Percentiles rank a stretch among this genome's conserved stretches.
These are phyloP conservation scores for Prorops nasuta DNA, from an alignment of 1,140 invertebrate species.

Conservation along the genomic window DNA sequence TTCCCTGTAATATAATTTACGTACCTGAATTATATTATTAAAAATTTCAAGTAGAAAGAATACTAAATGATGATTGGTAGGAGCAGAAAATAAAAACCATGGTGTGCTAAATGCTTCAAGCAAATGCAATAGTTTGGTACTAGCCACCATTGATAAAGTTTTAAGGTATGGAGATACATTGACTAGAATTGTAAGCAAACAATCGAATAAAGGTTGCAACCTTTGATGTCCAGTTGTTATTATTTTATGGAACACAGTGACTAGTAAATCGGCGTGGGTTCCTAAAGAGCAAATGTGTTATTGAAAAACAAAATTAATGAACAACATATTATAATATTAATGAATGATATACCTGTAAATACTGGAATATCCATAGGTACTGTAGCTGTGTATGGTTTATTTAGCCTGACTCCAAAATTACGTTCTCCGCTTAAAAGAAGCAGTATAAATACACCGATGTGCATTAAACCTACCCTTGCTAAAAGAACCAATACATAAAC, in stretches of 20 bases:
- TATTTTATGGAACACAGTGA: conserved; percentile 99
- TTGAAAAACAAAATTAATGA: conserved; percentile 6
- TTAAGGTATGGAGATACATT: conserved; percentile 99
- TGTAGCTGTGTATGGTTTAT: conserved; percentile 96
- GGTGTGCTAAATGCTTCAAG: conserved; percentile 98
- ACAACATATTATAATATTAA: conserved; percentile 1
- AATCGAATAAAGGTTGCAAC: conserved; percentile 97
- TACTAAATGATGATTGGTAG: conserved; percentile 96
- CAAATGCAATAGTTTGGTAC: conserved; percentile 95
- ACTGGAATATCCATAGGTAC: conserved; percentile 99
- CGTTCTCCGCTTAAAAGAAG: conserved; percentile 94
- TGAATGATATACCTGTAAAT: conserved; percentile 72
- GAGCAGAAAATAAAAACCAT: conserved; percentile 96
- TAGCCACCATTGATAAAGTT: conserved; percentile 97
- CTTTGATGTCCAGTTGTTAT: conserved; percentile 98
- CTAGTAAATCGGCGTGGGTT: conserved; percentile 97
- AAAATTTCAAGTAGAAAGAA: conserved; percentile 99
- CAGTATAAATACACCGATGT: conserved; percentile 99
- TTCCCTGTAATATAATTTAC: conserved; percentile 63
- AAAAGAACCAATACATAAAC: conserved; percentile 33
- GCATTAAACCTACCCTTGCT: conserved; percentile 97
- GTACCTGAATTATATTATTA: conserved; percentile 96
- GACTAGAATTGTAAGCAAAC: conserved; percentile 95
- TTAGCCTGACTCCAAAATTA: conserved; percentile 98
- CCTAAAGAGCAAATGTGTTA: conserved; percentile 52